These are phyloP conservation scores for Ennomos quercinarius DNA, from an alignment of 2,888 invertebrate genomes.

Conservation along the genomic window DNA sequence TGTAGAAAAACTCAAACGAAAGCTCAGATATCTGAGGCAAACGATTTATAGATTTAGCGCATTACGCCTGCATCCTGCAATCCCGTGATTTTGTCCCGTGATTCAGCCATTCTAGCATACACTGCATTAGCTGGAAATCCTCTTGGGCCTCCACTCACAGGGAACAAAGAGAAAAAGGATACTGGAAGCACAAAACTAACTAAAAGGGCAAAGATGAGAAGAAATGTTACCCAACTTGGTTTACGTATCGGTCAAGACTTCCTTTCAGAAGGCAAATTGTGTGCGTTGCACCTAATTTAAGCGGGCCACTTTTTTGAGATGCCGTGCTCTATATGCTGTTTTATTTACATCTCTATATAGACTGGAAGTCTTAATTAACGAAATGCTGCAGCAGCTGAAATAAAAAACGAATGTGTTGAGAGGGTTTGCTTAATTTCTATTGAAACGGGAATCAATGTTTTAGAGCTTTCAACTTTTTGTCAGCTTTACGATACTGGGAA, in stretches of 20 bases:
- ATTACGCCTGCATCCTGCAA: constrained; percentile 35
- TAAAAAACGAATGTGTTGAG: constrained; percentile 1
- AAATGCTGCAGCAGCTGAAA: constrained; percentile 16
- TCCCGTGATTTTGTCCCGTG: constrained; percentile 49
- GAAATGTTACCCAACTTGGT: no score
- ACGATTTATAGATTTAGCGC: constrained; percentile 13
- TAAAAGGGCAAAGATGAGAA: no score
- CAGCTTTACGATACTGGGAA: no score
- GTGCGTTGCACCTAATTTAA: no score
- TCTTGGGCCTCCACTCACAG: constrained; percentile 44
- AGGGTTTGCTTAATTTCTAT: neutral
- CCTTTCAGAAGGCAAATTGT: no score
- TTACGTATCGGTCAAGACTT: no score
- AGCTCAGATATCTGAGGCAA: neutral
- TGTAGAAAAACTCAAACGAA: no score
- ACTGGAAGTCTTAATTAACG: constrained; percentile 39
- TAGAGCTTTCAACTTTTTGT: neutral
- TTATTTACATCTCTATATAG: no score
- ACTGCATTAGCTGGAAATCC: constrained; percentile 59
- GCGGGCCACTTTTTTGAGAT: no score
- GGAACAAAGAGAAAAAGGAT: constrained; percentile 37
- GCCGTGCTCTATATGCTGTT: no score
- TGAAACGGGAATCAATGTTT: constrained; percentile 5
- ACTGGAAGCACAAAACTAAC: no score
- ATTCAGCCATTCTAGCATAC: constrained; percentile 50